A percentile compares a stretch with the other conserved stretches of the same genome.
phyloP scores from a whole-genome alignment of 2,888 invertebrate species.

The Agriotes lineatus region DNA sequence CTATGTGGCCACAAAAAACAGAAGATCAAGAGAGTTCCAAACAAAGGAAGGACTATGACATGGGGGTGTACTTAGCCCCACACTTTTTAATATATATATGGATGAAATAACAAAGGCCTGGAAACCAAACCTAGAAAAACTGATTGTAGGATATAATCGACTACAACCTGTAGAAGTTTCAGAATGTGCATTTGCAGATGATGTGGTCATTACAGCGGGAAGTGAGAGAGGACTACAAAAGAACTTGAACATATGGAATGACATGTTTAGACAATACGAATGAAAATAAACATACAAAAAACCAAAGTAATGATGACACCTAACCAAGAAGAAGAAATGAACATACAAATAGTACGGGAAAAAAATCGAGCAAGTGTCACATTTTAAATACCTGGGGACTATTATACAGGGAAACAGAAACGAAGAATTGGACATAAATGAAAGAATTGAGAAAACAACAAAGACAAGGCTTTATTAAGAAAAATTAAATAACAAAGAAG shows the following conservation, averaged over 20 bases:
- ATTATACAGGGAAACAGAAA: background rate
- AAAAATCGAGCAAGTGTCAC: background rate
- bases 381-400: background rate
- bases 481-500: background rate
- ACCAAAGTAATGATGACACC: background rate
- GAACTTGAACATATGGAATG: background rate
- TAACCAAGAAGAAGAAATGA: background rate
- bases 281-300: background rate
- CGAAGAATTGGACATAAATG: background rate
- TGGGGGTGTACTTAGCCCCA: no score
- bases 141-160: background rate
- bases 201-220: background rate
- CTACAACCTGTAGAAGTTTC: background rate
- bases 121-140: no score
- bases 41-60: no score
- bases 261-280: background rate
- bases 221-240: background rate
- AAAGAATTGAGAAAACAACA: background rate
- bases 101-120: no score
- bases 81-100: no score
- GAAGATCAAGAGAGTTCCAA: background rate
- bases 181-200: no score
- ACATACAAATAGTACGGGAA: background rate
- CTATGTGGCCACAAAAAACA: no score
- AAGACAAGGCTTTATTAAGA: background rate